Evolutionary conservation across 2,797 vertebrate species (phyloP), one percentile per base, ranked within the genome.

Genomic region (Pempheris klunzingeri): DNA sequence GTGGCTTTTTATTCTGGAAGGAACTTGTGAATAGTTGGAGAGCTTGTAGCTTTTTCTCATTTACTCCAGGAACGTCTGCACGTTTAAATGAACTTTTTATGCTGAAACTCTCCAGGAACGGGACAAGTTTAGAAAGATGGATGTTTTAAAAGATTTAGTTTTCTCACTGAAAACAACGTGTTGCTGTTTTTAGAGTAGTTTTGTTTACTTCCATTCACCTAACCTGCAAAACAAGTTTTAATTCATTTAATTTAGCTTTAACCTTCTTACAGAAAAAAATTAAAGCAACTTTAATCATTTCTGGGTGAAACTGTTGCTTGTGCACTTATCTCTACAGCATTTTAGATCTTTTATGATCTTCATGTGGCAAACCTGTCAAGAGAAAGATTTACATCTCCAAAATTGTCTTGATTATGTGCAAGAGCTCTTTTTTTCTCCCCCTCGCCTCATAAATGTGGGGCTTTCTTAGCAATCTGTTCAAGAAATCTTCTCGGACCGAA

Each of bases 401-500:
- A 61, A 57, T 2, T 74, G 22, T 4, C 13, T 20, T 54, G 5
- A 61, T 55, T 24, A 39, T 20, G 20, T 53, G 7, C 12, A 20
- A 59, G 4, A 38, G 34, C 10, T 17, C 4, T 36, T 28, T 10
- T 17, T 20, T 54, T 54, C 2, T 3, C 18, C 4, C 28, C 20
- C 36, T 36, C 28, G 4, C 26, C 43, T 57, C 22, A 34, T 41
- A 28, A 47, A 64, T 26, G 32, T 39, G 36, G 24, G 8, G 17
- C 1, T 26, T 41, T 30, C 30, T 15, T 28, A 24, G 24, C 41
- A 53, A 41, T 7, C 41, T 54, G 20, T 28, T 64, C 0, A 66
- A 75, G n/a, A 41, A 55, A 46, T 61, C 11, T 55, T n/a, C n/a
- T n/a, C n/a, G n/a, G n/a, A n/a, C n/a, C n/a, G 9, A 52, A 34